Conservation (phyloP, 1,140 invertebrate species). For the Asbolus verrucosus region DNA sequence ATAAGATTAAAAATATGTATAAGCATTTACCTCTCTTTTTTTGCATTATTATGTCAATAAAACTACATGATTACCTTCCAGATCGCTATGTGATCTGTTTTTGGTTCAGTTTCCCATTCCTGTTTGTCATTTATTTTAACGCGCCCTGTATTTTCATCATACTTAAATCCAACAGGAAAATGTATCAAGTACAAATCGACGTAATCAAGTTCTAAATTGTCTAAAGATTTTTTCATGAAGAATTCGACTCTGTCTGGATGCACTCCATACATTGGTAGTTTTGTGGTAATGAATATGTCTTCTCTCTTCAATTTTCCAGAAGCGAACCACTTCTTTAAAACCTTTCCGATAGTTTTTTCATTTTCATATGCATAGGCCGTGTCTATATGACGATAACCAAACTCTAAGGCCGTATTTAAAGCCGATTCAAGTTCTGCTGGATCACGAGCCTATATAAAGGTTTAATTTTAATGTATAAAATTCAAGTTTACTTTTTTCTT, state of each 20-base stretch:
- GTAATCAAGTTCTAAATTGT: conserved; percentile 49
- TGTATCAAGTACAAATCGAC: conserved; percentile 55
- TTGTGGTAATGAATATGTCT: conserved; percentile 87
- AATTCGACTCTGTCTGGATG: conserved; percentile 66
- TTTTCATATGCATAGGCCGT: conserved; percentile 81
- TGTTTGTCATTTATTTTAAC: conserved; percentile 61
- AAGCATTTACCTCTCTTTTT: no score
- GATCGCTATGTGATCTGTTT: conserved; percentile 75
- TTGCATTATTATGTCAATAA: no score
- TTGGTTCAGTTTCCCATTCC: conserved; percentile 72
- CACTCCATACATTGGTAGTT: conserved; percentile 69
- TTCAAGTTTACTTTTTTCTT: no score
- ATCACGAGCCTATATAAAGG: conserved; percentile 32
- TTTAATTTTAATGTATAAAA: not conserved
- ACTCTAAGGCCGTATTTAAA: conserved; percentile 73
- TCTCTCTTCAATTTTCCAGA: conserved; percentile 76
- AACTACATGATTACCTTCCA: conserved; percentile 73
- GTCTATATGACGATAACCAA: conserved; percentile 80
- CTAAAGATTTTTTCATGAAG: conserved; percentile 52
- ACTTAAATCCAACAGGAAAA: conserved; percentile 45
- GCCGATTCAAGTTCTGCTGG: conserved; percentile 75
- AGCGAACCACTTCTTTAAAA: conserved; percentile 79
- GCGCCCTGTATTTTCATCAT: not conserved
- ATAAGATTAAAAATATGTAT: no score
- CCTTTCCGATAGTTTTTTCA: conserved; percentile 81